Evolutionary conservation across 1,140 invertebrate genomes (phyloP).

Genomic region (Wiebesia pumilae): DNA sequence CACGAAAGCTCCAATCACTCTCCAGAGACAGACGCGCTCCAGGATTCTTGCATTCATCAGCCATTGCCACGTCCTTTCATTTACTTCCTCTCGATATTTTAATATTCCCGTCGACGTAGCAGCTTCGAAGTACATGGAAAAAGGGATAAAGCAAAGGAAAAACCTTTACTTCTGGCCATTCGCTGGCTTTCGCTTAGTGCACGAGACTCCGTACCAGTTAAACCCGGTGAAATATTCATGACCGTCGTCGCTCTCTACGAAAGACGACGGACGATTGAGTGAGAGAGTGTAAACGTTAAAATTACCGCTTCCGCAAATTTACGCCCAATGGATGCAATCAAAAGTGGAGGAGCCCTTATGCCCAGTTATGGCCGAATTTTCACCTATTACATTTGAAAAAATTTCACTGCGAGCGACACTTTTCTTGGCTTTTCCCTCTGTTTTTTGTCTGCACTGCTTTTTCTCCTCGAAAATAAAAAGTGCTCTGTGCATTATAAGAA

Average conservation of each 20-base stretch:
- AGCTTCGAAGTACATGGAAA: conserved; percentile 56
- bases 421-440: neutral
- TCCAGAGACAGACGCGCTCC: neutral
- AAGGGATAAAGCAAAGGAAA: conserved; percentile 38
- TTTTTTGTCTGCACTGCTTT: neutral
- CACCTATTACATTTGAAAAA: conserved; percentile 23
- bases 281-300: conserved; percentile 50
- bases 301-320: too few relatives aligned
- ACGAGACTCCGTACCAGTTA: conserved; percentile 29
- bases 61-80: conserved; percentile 54
- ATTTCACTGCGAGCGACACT: neutral
- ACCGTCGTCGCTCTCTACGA: conserved; percentile 16
- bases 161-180: conserved; percentile 6
- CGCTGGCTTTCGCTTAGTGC: too few relatives aligned
- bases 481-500: too few relatives aligned
- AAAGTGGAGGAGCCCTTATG: neutral
- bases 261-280: neutral
- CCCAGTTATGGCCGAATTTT: conserved; percentile 38
- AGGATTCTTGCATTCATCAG: conserved; percentile 31
- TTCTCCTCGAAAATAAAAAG: neutral
- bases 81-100: conserved; percentile 63
- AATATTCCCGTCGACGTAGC: conserved; percentile 57
- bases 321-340: conserved; percentile 18
- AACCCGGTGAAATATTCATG: conserved; percentile 61
- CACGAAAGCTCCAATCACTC: conserved; percentile 51